Base-by-base conservation (phyloP, 2,888 invertebrate genomes). In the Tanaodytes sp. region DNA sequence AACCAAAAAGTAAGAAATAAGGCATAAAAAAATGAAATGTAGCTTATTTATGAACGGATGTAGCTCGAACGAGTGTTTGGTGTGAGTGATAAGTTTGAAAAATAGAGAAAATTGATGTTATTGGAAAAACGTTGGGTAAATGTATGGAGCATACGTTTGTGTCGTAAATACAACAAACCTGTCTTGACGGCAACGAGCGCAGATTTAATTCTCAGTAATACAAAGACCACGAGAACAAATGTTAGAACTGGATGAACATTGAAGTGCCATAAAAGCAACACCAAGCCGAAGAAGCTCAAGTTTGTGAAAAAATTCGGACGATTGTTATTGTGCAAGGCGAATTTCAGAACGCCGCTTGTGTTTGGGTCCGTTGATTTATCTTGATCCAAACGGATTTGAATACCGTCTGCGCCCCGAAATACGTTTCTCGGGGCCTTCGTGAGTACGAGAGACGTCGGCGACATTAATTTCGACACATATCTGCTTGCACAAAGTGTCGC, bases 341-440 rank as follows among this genome's bases (percentile, higher is more conserved):
- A 79, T 59, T 78, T 77, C 45, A 79, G 74, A 37, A 77, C 75
- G 59, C 76, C 75, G 59, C 68, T 72, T 27, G 71, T 14, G 46
- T 69, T 65, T 23, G 48, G 43, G 30, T 71, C 65, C 15, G 67
- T 33, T 45, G 48, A 61, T 18, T 40, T 58, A 58, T 40, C 52
- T 39, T 66, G 51, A 43, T 58, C 31, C 43, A 66, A 45, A 19
- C 30, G 27, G 19, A 71, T 62, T 39, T 36, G 27, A n/a, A 20
- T 48, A 27, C 71, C 71, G 71, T 71, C 62, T 39, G 66, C 71
- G 58, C 71, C 65, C 65, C 71, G 71, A 54, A 62, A 71, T 39
- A 71, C 54, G 30, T 43, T 71, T 52, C 62, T 54, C 62, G 71
- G 71, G 71, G 65, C 70, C 36, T 70, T 15, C 18, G 31, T 5